These are phyloP conservation scores for Taeniopygia guttata DNA, from an alignment of 2,797 vertebrate species.

Conservation along the genomic window DNA sequence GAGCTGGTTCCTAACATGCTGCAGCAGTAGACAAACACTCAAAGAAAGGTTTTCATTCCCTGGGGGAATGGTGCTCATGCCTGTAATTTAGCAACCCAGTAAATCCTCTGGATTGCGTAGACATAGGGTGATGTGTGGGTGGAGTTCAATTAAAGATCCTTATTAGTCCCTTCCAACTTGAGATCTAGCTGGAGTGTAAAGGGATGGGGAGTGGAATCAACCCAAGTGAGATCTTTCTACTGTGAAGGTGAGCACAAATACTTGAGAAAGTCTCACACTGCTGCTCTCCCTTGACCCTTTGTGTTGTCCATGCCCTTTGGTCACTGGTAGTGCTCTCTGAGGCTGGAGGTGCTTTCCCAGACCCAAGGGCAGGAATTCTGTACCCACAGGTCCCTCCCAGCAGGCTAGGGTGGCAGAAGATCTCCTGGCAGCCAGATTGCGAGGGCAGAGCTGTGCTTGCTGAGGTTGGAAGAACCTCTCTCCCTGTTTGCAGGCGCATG, in stretches of 20 bases:
- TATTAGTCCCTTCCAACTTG: neutral
- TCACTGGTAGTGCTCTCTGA: neutral
- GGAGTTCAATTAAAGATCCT: neutral
- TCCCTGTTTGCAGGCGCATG: neutral
- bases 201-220: neutral
- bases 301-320: neutral
- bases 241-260: neutral
- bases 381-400: neutral
- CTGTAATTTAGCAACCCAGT: neutral
- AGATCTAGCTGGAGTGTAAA: neutral
- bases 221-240: neutral
- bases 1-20: neutral
- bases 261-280: neutral
- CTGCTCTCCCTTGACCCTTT: neutral
- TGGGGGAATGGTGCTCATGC: neutral
- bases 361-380: neutral
- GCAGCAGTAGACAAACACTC: neutral
- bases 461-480: neutral
- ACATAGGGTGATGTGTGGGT: fast-evolving
- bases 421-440: neutral
- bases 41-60: neutral
- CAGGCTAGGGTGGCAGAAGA: neutral
- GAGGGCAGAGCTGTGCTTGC: neutral
- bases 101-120: neutral
- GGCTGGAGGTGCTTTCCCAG: neutral